Conservation (phyloP, 2,797 vertebrate species). For the Holocentrus rufus region DNA sequence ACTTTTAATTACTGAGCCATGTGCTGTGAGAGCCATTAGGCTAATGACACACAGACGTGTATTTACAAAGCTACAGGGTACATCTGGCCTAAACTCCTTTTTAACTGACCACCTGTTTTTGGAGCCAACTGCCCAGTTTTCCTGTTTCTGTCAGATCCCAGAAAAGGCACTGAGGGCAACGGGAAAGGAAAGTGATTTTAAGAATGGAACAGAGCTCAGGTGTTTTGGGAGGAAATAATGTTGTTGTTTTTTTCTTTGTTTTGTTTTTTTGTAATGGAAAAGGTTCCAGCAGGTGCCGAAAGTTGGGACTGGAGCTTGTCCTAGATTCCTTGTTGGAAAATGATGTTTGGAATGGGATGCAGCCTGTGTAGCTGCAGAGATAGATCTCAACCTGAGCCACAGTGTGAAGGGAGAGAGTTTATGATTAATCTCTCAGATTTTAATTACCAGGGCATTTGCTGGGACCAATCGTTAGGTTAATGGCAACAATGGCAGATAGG, state of each 20-base stretch:
- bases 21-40: slow-evolving; percentile 44
- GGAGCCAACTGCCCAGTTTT: slow-evolving; percentile 16
- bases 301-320: slow-evolving; percentile 30
- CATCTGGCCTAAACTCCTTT: slow-evolving; percentile 40
- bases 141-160: slow-evolving; percentile 34
- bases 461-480: slow-evolving; percentile 69
- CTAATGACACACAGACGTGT: slow-evolving; percentile 56
- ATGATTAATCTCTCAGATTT: slow-evolving; percentile 73
- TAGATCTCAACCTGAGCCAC: slow-evolving; percentile 26
- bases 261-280: slow-evolving; percentile 13
- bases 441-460: slow-evolving; percentile 73
- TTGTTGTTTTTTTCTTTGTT: too few relatives aligned
- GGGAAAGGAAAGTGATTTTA: slow-evolving; percentile 33
- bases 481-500: slow-evolving; percentile 61
- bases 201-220: slow-evolving; percentile 26
- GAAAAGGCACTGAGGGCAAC: slow-evolving; percentile 31
- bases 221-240: slow-evolving; percentile 9
- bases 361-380: slow-evolving; percentile 15
- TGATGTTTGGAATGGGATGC: slow-evolving; percentile 12
- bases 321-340: slow-evolving; percentile 8
- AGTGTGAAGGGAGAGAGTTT: slow-evolving; percentile 27
- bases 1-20: slow-evolving; percentile 56
- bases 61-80: slow-evolving; percentile 45
- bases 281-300: slow-evolving; percentile 11
- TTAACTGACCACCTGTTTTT: slow-evolving; percentile 49